Evolutionary conservation across 2,797 vertebrate genomes (phyloP), one percentile per base, ranked within the genome.

Genomic region (Pygocentrus nattereri): DNA sequence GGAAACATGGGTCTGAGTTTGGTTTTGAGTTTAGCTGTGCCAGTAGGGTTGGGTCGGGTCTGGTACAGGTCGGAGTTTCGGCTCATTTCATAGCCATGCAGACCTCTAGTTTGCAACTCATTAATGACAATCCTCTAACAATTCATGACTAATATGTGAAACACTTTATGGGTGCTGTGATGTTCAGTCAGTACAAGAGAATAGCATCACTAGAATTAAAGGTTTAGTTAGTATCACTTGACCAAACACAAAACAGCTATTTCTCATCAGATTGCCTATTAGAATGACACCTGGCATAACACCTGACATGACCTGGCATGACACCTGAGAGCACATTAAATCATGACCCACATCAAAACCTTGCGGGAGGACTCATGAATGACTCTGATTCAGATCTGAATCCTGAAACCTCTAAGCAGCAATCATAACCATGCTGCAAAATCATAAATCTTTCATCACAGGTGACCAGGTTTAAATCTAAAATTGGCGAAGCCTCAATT

Each of bases 381-480:
- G 31, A 13, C 34, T 47, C 54, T 41, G 61, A 54, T 25, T 62
- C 34, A 58, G 4, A 31, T 12, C 65, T 18, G 31, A 41, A 58
- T 64, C n/a, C 64, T 68, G 62, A 19, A 70, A 49, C 54, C 12
- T 54, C 52, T 50, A 12, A 21, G 10, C 21, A 16, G 3, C 44
- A 50, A 38, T 41, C 62, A 56, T 38, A 70, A n/a, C 23, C 27
- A 38, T 61, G 19, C 23, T 12, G 34, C 30, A 16, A 13, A 47
- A 56, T 68, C 52, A 56, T 27, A 15, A 70, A 54, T 70, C 56
- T n/a, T n/a, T 56, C 44, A 82, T 83, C 47, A 34, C 31, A 19
- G 62, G 30, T 21, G 31, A 38, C 19, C 59, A 50, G 23, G 38
- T 44, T 21, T 54, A 30, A 13, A 72, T 47, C 27, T 65, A n/a